Conservation (phyloP, 2,113 vertebrate species). For the Atherinomorus stipes region DNA sequence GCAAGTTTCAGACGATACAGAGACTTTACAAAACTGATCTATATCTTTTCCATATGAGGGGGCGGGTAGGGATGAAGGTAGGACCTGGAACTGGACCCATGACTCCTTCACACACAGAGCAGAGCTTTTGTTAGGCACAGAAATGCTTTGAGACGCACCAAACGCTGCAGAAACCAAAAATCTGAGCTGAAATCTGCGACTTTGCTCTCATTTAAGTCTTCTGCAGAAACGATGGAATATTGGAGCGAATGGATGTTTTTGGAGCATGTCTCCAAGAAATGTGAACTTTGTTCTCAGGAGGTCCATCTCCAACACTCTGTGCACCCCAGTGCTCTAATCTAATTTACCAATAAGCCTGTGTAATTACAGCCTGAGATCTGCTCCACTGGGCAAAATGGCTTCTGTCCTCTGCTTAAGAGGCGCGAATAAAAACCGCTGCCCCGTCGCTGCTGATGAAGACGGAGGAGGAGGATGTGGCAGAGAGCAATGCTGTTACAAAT, state of each 20-base stretch:
- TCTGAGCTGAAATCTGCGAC: background rate
- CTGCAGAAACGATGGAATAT: background rate
- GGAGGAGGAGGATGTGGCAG: constrained; percentile 20
- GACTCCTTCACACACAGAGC: background rate
- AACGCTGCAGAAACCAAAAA: background rate
- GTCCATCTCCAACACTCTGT: constrained; percentile 23
- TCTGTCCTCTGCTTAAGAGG: constrained; percentile 63
- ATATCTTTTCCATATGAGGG: too few species aligned
- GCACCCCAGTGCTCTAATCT: constrained; percentile 61
- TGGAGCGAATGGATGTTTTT: background rate
- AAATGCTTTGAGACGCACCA: constrained; percentile 22
- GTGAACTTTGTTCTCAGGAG: background rate
- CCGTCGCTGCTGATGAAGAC: constrained; percentile 44
- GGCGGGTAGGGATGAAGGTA: too few species aligned
- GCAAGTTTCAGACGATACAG: too few species aligned
- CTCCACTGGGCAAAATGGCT: constrained; percentile 62
- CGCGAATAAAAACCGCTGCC: constrained; percentile 57
- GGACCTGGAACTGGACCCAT: too few species aligned
- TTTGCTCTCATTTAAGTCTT: background rate
- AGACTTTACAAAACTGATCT: too few species aligned
- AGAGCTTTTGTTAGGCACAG: background rate
- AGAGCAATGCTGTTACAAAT: constrained; percentile 47
- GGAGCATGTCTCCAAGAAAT: background rate
- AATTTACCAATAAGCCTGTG: constrained; percentile 76
- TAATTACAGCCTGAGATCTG: constrained; percentile 72